Conservation (phyloP, 2,113 vertebrate genomes). For the Sciurus niger region DNA sequence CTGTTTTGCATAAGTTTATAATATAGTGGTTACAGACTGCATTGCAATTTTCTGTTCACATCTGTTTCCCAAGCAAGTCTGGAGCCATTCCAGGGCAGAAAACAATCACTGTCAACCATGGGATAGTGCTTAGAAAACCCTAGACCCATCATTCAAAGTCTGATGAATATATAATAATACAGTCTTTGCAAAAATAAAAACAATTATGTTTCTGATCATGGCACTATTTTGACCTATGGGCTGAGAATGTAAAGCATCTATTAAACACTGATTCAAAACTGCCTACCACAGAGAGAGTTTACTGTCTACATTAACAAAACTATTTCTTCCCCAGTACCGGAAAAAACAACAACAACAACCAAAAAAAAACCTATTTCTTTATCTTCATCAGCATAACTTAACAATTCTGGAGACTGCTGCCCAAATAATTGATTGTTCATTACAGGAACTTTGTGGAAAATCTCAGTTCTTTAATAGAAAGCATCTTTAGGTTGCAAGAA, state of each 20-base stretch:
- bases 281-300: neutral
- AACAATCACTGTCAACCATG: neutral
- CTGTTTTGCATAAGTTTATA: neutral
- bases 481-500: neutral
- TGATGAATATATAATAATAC: neutral
- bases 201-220: neutral
- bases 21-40: neutral
- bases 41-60: neutral
- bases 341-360: too few species aligned
- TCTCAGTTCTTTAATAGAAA: constrained; percentile 28
- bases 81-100: neutral
- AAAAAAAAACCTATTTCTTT: neutral
- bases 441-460: neutral
- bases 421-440: neutral
- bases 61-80: neutral
- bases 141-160: constrained; percentile 6
- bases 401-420: constrained; percentile 4
- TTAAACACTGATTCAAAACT: constrained; percentile 2
- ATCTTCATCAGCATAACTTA: constrained; percentile 5
- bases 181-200: constrained; percentile 50
- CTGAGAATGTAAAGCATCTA: neutral
- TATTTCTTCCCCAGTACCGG: neutral
- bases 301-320: neutral
- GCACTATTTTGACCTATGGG: neutral
- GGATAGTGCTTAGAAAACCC: constrained; percentile 15